phyloP scores from a whole-genome alignment of 2,888 invertebrate species.

The Eueremaeus valkanovi region DNA sequence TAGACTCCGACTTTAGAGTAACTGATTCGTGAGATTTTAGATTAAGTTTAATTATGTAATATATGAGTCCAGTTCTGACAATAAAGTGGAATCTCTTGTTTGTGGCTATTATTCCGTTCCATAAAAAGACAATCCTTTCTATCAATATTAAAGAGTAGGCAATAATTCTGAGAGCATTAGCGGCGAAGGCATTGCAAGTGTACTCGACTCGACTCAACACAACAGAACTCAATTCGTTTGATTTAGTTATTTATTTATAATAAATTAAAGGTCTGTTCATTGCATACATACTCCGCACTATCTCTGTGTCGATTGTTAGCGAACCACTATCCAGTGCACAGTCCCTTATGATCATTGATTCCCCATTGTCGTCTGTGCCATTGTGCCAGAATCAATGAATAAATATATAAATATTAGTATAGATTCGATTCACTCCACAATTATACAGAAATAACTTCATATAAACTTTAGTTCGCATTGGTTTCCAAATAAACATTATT shows the following conservation, averaged over 20 bases:
- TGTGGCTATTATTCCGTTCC: background rate
- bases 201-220: background rate
- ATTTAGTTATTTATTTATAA: background rate
- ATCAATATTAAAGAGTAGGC: background rate
- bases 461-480: too few relatives aligned
- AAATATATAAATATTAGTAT: too few relatives aligned
- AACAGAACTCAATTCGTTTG: background rate
- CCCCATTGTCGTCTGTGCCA: conserved; percentile 51
- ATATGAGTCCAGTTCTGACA: too few relatives aligned
- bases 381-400: too few relatives aligned
- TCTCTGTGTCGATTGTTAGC: conserved; percentile 57
- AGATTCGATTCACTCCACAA: too few relatives aligned
- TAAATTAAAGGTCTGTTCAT: background rate
- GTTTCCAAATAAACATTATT: too few relatives aligned
- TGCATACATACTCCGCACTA: conserved; percentile 54
- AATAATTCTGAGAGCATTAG: background rate
- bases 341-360: conserved; percentile 55
- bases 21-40: too few relatives aligned
- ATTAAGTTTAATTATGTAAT: too few relatives aligned
- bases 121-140: background rate
- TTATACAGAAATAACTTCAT: too few relatives aligned
- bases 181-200: background rate
- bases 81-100: background rate
- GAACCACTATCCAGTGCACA: conserved; percentile 59
- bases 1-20: too few relatives aligned